A percentile compares a stretch with the other conserved stretches of the same genome.
Evolutionary conservation across 2,888 invertebrate genomes (phyloP).

Genomic region (Melanostoma mellinum): DNA sequence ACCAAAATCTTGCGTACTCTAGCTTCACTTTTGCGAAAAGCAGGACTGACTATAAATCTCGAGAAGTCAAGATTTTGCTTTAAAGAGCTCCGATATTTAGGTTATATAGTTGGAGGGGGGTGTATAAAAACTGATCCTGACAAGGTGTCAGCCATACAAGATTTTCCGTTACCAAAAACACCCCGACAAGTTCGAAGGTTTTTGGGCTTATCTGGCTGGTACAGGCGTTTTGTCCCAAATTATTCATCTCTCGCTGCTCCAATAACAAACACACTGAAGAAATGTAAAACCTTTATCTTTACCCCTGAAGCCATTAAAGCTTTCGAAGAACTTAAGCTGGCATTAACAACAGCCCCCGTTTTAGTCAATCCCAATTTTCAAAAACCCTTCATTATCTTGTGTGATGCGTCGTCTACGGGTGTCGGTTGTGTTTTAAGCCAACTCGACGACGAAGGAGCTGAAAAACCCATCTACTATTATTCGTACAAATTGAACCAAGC

Average conservation of each 20-base stretch:
- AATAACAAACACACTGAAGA: constrained; percentile 4
- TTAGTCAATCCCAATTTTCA: constrained; percentile 1
- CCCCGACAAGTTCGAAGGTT: constrained; percentile 18
- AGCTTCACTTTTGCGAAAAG: constrained; percentile 12
- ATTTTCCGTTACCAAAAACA: constrained; percentile 16
- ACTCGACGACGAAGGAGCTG: constrained; percentile 5
- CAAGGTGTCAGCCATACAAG: constrained; percentile 15
- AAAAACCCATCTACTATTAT: constrained; percentile 14
- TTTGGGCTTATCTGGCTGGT: constrained; percentile 34
- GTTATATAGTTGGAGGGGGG: constrained; percentile 33
- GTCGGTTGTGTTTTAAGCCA: constrained; percentile 31
- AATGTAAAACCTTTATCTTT: constrained; percentile 7
- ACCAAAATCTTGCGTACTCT: not conserved
- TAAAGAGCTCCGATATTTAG: constrained; percentile 19
- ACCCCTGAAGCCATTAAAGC: not conserved
- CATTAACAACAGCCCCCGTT: constrained; percentile 4
- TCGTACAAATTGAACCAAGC: constrained; percentile 24
- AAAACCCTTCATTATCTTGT: constrained; percentile 16
- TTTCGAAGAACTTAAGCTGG: constrained; percentile 1
- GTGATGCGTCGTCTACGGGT: constrained; percentile 5
- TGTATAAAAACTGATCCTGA: constrained; percentile 22
- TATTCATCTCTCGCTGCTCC: constrained; percentile 4
- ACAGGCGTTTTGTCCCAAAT: constrained; percentile 19
- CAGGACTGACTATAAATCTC: constrained; percentile 36
- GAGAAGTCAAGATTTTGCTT: constrained; percentile 35